A percentile compares a stretch with the other conserved stretches of the same genome.
phyloP scores from a whole-genome alignment of 2,797 vertebrate species.

The Serranus cabrilla region DNA sequence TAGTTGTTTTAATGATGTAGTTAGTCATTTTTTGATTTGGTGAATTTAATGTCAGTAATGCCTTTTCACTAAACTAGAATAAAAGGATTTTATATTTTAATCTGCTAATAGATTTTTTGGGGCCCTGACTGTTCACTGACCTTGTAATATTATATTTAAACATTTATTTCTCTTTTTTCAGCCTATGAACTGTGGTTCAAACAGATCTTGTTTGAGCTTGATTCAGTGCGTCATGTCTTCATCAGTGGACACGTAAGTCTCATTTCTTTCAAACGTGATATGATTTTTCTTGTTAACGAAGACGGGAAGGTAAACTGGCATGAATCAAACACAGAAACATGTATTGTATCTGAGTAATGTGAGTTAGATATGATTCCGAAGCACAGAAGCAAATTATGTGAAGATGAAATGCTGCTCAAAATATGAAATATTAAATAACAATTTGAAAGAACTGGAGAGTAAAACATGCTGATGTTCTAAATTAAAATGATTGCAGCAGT shows the following conservation, averaged over 20 bases:
- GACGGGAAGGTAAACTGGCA: not conserved
- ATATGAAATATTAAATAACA: slow-evolving; percentile 2
- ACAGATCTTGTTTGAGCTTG: slow-evolving; percentile 96
- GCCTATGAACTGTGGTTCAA: slow-evolving; percentile 99
- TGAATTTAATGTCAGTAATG: no score
- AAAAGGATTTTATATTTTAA: no score
- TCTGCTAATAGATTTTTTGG: no score
- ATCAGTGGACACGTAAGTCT: slow-evolving; percentile 93
- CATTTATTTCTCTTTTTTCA: slow-evolving; percentile 70
- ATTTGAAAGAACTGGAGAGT: not conserved
- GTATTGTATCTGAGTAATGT: not conserved
- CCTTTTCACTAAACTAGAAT: no score
- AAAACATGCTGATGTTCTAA: not conserved
- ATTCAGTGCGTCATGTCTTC: slow-evolving; percentile 95
- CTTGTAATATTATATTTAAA: not conserved
- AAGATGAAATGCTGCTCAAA: not conserved
- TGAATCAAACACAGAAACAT: not conserved
- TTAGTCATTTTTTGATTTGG: not conserved
- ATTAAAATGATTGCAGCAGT: not conserved
- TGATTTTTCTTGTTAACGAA: not conserved
- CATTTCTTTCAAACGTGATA: not conserved
- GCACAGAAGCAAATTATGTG: not conserved
- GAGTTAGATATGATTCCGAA: not conserved
- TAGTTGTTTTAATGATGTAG: not conserved
- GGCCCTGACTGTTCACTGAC: not conserved